These are phyloP conservation scores for Nymphalis polychloros DNA, from an alignment of 2,888 invertebrate genomes.

Conservation along the genomic window DNA sequence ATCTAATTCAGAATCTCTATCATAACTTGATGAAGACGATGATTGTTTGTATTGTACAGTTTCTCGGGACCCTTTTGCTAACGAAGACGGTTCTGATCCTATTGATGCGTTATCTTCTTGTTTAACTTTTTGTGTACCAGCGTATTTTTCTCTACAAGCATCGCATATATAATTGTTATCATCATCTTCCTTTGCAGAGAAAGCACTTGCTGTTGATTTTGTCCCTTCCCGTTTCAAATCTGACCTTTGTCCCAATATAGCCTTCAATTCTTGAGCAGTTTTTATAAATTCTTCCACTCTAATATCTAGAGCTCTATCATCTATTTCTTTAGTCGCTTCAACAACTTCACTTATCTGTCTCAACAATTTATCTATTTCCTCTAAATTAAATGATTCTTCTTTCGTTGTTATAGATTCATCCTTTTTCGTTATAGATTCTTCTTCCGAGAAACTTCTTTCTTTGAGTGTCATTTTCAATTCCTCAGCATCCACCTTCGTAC, in stretches of 20 bases:
- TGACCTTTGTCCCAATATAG: slow-evolving; percentile 37
- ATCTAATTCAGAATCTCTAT: slow-evolving; percentile 39
- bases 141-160: slow-evolving; percentile 39
- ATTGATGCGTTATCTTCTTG: slow-evolving; percentile 15
- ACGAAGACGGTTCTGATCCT: slow-evolving; percentile 15
- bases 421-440: slow-evolving; percentile 15
- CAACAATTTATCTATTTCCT: slow-evolving; percentile 44
- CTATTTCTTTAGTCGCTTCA: slow-evolving; percentile 43
- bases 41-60: slow-evolving; percentile 10
- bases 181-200: slow-evolving; percentile 12
- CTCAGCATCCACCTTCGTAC: slow-evolving; percentile 11
- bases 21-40: neutral
- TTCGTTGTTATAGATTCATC: slow-evolving; percentile 10
- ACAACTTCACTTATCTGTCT: slow-evolving; percentile 45
- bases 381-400: slow-evolving; percentile 27
- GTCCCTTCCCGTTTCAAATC: neutral
- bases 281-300: slow-evolving; percentile 45
- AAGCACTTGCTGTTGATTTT: neutral
- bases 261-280: slow-evolving; percentile 44
- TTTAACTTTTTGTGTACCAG: slow-evolving; percentile 18
- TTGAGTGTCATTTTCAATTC: slow-evolving; percentile 2
- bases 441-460: slow-evolving; percentile 22
- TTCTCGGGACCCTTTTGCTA: slow-evolving; percentile 12
- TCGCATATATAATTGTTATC: slow-evolving; percentile 38
- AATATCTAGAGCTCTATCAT: slow-evolving; percentile 38